These are phyloP conservation scores for Sweltsa coloradensis DNA, from an alignment of 1,140 invertebrate species.

Conservation along the genomic window DNA sequence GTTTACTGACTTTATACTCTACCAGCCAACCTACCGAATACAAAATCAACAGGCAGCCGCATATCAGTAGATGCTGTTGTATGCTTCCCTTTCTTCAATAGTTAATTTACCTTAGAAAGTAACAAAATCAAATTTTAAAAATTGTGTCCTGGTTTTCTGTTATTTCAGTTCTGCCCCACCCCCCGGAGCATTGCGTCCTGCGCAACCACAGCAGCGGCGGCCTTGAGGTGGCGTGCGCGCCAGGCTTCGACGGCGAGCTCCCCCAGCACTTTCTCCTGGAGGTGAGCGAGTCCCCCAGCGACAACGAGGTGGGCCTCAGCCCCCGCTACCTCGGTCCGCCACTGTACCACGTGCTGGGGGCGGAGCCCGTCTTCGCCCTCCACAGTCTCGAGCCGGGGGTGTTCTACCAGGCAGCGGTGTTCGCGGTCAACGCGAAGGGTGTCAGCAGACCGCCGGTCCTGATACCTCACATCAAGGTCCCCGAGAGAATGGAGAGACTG, in stretches of 20 bases:
- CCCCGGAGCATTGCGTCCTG: conserved; percentile 52
- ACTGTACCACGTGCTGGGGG: conserved; percentile 44
- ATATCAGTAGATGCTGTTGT: too few species aligned
- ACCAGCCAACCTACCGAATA: too few species aligned
- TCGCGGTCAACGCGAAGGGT: conserved; percentile 57
- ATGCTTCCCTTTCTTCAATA: too few species aligned
- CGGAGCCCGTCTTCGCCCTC: conserved; percentile 47
- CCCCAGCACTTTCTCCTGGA: conserved; percentile 72
- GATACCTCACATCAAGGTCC: conserved; percentile 34
- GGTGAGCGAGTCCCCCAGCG: conserved; percentile 45
- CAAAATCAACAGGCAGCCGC: too few species aligned
- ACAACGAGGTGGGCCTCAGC: conserved; percentile 21
- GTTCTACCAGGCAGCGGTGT: conserved; percentile 52
- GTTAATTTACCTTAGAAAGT: too few species aligned
- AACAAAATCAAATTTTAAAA: too few species aligned
- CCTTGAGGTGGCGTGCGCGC: conserved; percentile 59
- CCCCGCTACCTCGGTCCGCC: conserved; percentile 25
- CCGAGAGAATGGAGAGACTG: neutral
- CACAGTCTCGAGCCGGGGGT: conserved; percentile 48
- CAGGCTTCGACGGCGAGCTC: conserved; percentile 68
- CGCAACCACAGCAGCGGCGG: conserved; percentile 43
- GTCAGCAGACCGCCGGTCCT: conserved; percentile 47
- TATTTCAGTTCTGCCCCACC: conserved; percentile 46
- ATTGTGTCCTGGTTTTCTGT: neutral
- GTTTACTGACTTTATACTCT: too few species aligned